Base-by-base conservation (phyloP, 2,888 invertebrate species). In the Prosopocoilus inquinatus region DNA sequence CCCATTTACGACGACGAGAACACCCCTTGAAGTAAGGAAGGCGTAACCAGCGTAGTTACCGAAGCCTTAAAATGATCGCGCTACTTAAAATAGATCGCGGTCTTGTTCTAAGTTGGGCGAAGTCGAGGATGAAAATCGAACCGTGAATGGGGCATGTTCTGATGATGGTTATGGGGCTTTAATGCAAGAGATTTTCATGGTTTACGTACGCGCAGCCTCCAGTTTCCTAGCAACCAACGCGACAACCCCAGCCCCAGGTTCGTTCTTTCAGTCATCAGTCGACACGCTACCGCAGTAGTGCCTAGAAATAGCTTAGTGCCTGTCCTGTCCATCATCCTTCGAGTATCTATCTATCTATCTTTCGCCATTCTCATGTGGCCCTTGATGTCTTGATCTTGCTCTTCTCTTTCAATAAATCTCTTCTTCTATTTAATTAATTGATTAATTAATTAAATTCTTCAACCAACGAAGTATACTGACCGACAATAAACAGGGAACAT, bases 271-370 rank as follows among this genome's bases (percentile, higher is more conserved):
- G 63, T 62, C 61, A 61, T 57, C 60, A 63, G 63, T 62, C 61
- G 62, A 58, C 64, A 65, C 62, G 64, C 64, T 64, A 65, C 66
- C 64, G 64, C 66, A 67, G 66, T 68, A 70, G 70, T 67, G 69
- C 63, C 66, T 71, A 65, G 64, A 67, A 28, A 61, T 68, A 67
- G 58, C 64, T 62, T 67, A 65, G 65, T 64, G 61, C 58, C 59
- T 62, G 53, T 64, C 61, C 61, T 28, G 20, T 28, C 20, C 20
- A 28, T 28, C 20, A 28, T 28, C 20, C 20, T 28, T 5, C 20
- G 20, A 28, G 5, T 63, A 45, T 59, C 59, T 55, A 56, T 58
- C 57, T 57, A 50, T 62, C 56, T 63, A 60, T 59, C 58, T 58
- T 49, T 33, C 34, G 41, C 57, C 58, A 57, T 51, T 50, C 47